Evolutionary conservation across 2,113 vertebrate genomes (phyloP).

Genomic region (Ranitomeya imitator): DNA sequence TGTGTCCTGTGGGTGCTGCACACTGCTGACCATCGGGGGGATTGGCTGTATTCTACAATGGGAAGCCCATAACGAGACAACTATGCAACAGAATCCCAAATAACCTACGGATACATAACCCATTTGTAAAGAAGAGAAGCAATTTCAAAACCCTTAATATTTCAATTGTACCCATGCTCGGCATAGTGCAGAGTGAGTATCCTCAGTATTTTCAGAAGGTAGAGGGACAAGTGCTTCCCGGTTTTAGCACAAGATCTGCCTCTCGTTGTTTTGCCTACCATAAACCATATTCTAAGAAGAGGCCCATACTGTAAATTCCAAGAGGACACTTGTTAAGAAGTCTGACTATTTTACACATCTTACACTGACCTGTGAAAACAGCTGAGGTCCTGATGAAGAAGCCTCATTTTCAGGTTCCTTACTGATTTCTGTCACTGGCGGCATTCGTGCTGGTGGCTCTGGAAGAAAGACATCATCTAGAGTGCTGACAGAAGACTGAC

Average conservation of each 20-base stretch:
- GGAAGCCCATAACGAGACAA: too few relatives aligned
- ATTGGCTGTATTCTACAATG: too few relatives aligned
- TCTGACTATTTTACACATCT: background rate
- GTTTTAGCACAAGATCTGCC: background rate
- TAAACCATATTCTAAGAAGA: background rate
- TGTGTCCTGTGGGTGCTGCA: too few relatives aligned
- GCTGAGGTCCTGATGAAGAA: slow-evolving; percentile 67
- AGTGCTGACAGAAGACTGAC: slow-evolving; percentile 70
- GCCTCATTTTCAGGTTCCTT: slow-evolving; percentile 63
- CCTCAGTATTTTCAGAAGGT: background rate
- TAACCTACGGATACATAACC: too few relatives aligned
- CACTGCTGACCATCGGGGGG: too few relatives aligned
- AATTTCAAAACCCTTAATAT: too few relatives aligned
- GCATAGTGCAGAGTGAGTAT: too few relatives aligned
- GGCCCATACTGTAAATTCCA: background rate
- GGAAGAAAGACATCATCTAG: slow-evolving; percentile 75
- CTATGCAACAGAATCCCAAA: too few relatives aligned
- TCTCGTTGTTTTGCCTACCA: background rate
- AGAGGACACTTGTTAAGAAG: background rate
- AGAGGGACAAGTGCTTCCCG: background rate
- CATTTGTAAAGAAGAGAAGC: too few relatives aligned
- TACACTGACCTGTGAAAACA: slow-evolving; percentile 80
- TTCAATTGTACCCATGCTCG: too few relatives aligned
- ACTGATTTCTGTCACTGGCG: slow-evolving; percentile 58
- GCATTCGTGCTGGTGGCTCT: slow-evolving; percentile 63